A percentile compares a stretch with the other conserved stretches of the same genome.
These are phyloP conservation scores for Gandaritis pyraliata DNA, from an alignment of 2,888 invertebrate genomes.

Conservation along the genomic window DNA sequence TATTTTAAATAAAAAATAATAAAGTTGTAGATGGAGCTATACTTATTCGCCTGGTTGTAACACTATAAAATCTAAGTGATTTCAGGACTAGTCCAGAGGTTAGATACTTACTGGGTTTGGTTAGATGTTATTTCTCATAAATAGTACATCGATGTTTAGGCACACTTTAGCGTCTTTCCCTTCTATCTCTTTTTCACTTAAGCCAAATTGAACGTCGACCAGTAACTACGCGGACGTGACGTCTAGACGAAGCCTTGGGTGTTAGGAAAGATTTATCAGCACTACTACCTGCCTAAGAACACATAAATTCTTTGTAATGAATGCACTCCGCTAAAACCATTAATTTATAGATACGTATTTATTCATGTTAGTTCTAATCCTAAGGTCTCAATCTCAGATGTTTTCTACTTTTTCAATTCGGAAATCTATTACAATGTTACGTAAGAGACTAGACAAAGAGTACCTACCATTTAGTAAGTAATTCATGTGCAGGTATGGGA, in stretches of 20 bases:
- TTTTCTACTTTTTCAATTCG: constrained; percentile 48
- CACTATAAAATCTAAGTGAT: no score
- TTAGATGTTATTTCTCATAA: constrained; percentile 49
- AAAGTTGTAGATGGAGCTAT: no score
- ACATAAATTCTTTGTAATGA: constrained; percentile 2
- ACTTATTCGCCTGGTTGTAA: no score
- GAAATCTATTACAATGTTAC: constrained; percentile 28
- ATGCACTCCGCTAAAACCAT: background rate
- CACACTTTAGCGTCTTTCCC: constrained; percentile 8
- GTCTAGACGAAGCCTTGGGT: constrained; percentile 11
- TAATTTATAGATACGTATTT: constrained; percentile 42
- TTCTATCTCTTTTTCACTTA: constrained; percentile 7
- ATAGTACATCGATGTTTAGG: constrained; percentile 33
- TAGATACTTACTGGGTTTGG: constrained; percentile 39
- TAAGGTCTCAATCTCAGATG: constrained; percentile 52
- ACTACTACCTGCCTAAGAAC: constrained; percentile 15
- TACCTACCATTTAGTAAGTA: constrained; percentile 54
- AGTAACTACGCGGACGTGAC: background rate
- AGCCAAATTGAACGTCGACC: background rate
- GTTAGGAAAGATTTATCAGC: constrained; percentile 4
- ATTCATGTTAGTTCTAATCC: constrained; percentile 48
- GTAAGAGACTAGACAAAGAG: constrained; percentile 45
- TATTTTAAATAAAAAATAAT: no score
- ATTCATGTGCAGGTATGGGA: constrained; percentile 67
- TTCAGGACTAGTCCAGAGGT: constrained; percentile 30